phyloP scores from a whole-genome alignment of 1,140 invertebrate genomes.

The Berghia stephanieae region DNA sequence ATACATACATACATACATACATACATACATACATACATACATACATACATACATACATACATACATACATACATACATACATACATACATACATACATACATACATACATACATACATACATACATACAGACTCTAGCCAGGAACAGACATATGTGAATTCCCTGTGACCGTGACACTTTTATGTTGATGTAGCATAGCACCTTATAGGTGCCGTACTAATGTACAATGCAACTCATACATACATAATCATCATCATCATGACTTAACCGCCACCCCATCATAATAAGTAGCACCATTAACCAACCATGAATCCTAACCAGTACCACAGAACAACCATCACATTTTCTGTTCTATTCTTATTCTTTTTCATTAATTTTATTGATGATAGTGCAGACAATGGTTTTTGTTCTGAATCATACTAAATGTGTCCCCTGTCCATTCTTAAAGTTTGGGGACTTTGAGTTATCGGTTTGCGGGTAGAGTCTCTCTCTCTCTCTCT shows the following conservation, averaged over 20 bases:
- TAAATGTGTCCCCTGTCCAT: no score
- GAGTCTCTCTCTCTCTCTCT: background rate
- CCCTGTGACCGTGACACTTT: no score
- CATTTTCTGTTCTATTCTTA: no score
- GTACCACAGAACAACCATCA: background rate
- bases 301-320: background rate
- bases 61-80: background rate
- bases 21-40: constrained; percentile 20
- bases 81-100: background rate
- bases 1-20: background rate
- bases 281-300: background rate
- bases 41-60: background rate
- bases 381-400: no score
- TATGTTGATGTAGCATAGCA: no score
- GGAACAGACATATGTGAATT: background rate
- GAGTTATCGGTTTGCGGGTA: no score
- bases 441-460: no score
- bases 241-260: no score
- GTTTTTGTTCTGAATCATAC: no score
- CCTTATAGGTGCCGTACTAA: no score
- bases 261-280: no score
- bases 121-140: background rate
- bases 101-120: background rate
- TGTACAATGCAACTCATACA: no score
- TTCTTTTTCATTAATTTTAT: background rate